A percentile compares a stretch with the other conserved stretches of the same genome.
Conservation (phyloP, 37 sponge, comb jelly and placozoan species). For the Diacarnus erythraeanus region DNA sequence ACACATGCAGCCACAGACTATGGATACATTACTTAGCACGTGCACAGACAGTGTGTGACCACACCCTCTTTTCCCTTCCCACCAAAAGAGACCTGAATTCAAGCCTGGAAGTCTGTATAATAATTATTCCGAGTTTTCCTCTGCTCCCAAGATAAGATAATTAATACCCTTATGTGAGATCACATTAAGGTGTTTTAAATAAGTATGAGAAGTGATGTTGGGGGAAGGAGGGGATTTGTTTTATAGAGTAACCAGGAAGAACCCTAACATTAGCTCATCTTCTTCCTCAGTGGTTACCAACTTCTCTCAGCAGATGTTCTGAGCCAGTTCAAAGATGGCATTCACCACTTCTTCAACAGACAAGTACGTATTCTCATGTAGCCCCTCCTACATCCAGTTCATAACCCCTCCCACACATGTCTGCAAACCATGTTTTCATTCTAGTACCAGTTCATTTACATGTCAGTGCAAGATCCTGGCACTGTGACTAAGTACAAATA, state of each 20-base stretch:
- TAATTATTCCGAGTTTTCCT: too few relatives aligned
- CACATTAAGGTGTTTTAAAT: too few relatives aligned
- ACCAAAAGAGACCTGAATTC: too few relatives aligned
- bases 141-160: too few relatives aligned
- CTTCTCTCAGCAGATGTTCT: slow-evolving; percentile 48
- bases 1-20: too few relatives aligned
- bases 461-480: slow-evolving; percentile 75
- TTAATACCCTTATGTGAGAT: too few relatives aligned
- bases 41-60: too few relatives aligned
- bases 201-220: too few relatives aligned
- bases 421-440: background rate
- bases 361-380: slow-evolving; percentile 18
- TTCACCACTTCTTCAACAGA: slow-evolving; percentile 50
- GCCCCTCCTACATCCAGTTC: background rate
- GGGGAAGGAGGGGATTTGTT: background rate
- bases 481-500: slow-evolving; percentile 42
- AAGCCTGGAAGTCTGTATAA: too few relatives aligned
- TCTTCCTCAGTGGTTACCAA: background rate
- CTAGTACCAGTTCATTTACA: slow-evolving; percentile 49
- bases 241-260: background rate
- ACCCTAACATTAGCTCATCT: background rate
- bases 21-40: too few relatives aligned
- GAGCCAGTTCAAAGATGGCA: slow-evolving; percentile 27
- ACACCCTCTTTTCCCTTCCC: too few relatives aligned
- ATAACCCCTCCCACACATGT: too few relatives aligned